These are phyloP conservation scores for Limosa lapponica DNA, from an alignment of 2,797 vertebrate genomes.

Conservation along the genomic window DNA sequence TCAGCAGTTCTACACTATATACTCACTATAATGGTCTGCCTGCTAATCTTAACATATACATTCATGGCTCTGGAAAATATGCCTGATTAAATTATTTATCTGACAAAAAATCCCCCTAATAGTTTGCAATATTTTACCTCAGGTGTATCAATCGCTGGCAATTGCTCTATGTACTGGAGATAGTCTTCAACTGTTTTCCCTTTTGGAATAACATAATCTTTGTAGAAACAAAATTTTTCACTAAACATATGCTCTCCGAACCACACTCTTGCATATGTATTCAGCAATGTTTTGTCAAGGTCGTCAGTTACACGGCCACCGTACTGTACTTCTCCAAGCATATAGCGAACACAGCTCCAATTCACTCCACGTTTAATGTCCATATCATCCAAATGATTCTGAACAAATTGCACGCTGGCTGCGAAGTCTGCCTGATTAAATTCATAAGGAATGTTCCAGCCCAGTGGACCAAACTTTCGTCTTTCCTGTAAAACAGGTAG, in stretches of 20 bases:
- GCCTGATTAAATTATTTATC: neutral
- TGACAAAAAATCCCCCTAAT: neutral
- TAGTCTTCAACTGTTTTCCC: slow-evolving; percentile 80
- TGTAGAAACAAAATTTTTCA: slow-evolving; percentile 84
- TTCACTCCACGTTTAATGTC: slow-evolving; percentile 80
- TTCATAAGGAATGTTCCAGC: slow-evolving; percentile 90
- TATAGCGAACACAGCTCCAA: slow-evolving; percentile 86
- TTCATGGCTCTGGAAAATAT: neutral
- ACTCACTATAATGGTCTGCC: neutral
- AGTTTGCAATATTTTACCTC: slow-evolving; percentile 72
- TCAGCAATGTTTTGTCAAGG: slow-evolving; percentile 85
- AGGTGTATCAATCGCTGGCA: slow-evolving; percentile 83
- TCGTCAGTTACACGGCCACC: slow-evolving; percentile 88
- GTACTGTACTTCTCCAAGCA: slow-evolving; percentile 87
- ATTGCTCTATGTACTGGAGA: slow-evolving; percentile 81
- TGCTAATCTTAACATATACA: neutral
- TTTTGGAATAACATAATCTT: slow-evolving; percentile 81
- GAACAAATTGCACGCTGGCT: slow-evolving; percentile 86
- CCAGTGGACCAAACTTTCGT: slow-evolving; percentile 86
- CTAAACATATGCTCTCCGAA: slow-evolving; percentile 85
- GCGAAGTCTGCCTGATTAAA: slow-evolving; percentile 89
- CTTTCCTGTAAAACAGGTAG: slow-evolving; percentile 77
- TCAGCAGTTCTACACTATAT: neutral
- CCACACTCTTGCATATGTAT: slow-evolving; percentile 84
- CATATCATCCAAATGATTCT: slow-evolving; percentile 85